A percentile compares a stretch with the other conserved stretches of the same genome.
phyloP scores from a whole-genome alignment of 1,140 invertebrate species.

The Microplitis mediator region DNA sequence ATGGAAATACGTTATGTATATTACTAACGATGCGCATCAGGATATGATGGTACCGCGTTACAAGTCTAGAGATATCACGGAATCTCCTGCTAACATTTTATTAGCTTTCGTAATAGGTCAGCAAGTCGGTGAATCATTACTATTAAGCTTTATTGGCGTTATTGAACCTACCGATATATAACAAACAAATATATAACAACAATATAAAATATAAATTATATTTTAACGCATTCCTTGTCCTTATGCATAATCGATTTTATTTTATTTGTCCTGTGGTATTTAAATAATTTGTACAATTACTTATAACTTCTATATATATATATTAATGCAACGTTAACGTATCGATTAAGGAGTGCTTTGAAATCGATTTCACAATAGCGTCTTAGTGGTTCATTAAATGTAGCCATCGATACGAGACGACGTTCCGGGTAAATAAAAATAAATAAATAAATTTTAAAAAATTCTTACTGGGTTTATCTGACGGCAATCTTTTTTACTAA shows the following conservation, averaged over 20 bases:
- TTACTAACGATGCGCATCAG: too few relatives aligned
- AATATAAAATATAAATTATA: not conserved
- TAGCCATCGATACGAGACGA: not conserved
- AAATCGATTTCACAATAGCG: not conserved
- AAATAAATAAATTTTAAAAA: not conserved
- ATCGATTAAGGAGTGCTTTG: not conserved
- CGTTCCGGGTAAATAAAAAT: constrained; percentile 5
- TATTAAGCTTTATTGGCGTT: constrained; percentile 10
- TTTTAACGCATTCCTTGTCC: not conserved
- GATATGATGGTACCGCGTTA: constrained; percentile 5
- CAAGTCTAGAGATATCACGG: not conserved
- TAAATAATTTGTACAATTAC: too few relatives aligned
- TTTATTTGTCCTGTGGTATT: too few relatives aligned
- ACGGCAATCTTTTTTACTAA: constrained; percentile 1
- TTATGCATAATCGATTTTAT: too few relatives aligned
- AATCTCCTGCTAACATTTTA: constrained; percentile 43
- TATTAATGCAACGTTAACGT: too few relatives aligned
- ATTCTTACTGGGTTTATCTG: not conserved
- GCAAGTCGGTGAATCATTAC: constrained; percentile 32
- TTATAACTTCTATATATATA: too few relatives aligned
- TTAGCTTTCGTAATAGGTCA: constrained; percentile 56
- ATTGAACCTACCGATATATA: constrained; percentile 11
- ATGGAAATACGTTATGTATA: constrained; percentile 34
- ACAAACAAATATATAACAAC: constrained; percentile 7
- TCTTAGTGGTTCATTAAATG: not conserved